Conservation (phyloP, 2,113 vertebrate species). For the Notothenia coriiceps region DNA sequence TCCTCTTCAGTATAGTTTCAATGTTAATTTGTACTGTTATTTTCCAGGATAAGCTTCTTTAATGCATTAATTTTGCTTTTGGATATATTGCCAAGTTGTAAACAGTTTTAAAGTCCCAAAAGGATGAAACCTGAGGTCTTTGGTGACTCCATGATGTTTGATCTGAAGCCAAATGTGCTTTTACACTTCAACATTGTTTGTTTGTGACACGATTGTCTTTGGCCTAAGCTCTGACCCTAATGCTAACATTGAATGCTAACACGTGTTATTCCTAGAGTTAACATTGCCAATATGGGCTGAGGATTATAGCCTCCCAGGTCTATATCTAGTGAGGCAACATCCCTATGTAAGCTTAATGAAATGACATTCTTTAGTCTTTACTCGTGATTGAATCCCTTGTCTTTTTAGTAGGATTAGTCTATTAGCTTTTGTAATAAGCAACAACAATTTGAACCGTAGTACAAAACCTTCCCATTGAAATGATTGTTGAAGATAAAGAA, state of each 20-base stretch:
- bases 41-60: slow-evolving; percentile 1
- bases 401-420: neutral
- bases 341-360: neutral
- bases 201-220: neutral
- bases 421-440: slow-evolving; percentile 16
- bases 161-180: neutral
- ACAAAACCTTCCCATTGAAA: neutral
- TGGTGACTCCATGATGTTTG: neutral
- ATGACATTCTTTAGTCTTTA: neutral
- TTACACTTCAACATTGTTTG: neutral
- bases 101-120: neutral
- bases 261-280: neutral
- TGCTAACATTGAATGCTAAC: neutral
- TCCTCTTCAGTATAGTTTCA: neutral
- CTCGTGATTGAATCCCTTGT: neutral
- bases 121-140: neutral
- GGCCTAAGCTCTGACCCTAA: neutral
- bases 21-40: neutral
- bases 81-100: neutral
- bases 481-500: slow-evolving; percentile 8
- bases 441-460: neutral
- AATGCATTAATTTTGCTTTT: neutral
- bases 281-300: neutral
- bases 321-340: neutral
- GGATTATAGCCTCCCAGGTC: neutral